Conservation (phyloP, 1,140 invertebrate species). For the Stegodyphus mimosarum region DNA sequence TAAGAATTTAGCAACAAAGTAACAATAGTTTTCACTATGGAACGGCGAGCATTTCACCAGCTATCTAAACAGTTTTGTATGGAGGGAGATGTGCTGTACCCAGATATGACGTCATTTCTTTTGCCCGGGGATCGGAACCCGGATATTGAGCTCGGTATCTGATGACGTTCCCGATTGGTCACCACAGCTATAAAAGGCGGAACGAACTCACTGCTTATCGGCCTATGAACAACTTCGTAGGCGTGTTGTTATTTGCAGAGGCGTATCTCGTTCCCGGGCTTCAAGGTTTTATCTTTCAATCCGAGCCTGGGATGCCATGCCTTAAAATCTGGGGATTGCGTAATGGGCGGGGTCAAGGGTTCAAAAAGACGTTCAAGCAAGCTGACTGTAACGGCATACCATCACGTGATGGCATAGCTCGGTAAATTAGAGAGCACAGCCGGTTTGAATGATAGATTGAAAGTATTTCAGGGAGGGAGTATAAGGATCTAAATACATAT, state of each 20-base stretch:
- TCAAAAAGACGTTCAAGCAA: not conserved
- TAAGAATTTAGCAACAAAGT: no score
- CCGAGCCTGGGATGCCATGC: not conserved
- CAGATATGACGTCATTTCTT: slow-evolving; percentile 36
- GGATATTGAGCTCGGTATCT: slow-evolving; percentile 37
- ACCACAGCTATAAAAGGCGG: not conserved
- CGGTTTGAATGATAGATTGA: slow-evolving; percentile 38
- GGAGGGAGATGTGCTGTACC: no score
- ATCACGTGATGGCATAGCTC: not conserved
- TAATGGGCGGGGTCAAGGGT: slow-evolving; percentile 9
- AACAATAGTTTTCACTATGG: no score
- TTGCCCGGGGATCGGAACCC: slow-evolving; percentile 56
- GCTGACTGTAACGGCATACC: slow-evolving; percentile 6
- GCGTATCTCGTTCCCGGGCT: not conserved
- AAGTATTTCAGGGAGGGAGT: not conserved
- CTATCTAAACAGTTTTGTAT: no score
- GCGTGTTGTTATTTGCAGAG: not conserved
- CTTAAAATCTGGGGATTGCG: slow-evolving; percentile 22
- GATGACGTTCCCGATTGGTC: slow-evolving; percentile 32
- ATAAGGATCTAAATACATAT: slow-evolving; percentile 20
- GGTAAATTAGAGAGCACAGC: slow-evolving; percentile 21
- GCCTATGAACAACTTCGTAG: not conserved
- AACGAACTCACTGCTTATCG: not conserved
- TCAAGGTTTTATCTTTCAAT: no score
- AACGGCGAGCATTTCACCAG: no score